Evolutionary conservation across 2,113 vertebrate genomes (phyloP), one percentile per base, ranked within the genome.

Genomic region (Riparia riparia): DNA sequence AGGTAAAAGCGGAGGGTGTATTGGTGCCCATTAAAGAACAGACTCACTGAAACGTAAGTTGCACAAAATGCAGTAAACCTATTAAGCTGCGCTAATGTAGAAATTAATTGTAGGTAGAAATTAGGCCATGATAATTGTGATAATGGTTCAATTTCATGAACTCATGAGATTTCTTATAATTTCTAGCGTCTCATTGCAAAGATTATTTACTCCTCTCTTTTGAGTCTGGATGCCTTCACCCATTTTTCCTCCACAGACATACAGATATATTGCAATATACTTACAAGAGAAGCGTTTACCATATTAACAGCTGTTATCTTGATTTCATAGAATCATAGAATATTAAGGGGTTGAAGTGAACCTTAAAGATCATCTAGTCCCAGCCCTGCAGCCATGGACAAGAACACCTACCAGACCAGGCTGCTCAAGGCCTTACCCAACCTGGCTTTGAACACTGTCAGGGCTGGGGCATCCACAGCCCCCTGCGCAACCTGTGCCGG

Each of bases 271-370:
- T 53, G 51, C 74, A 50, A 16, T 71, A 41, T 45, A 26, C 63
- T 79, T 31, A 72, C 21, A 80, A 28, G 2, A 17, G 63, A 80
- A 86, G 14, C 50, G 37, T 90, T 89, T 49, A 94, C 92, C 95
- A 4, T 60, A 49, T 98, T 97, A 89, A 96, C 87, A 17, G 89
- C 32, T 31, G 61, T 64, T 77, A 72, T 94, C 72, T 97, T 96
- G 82, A 92, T 94, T 94, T 51, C 17, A 24, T 9, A 29, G 1
- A 31, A 56, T 51, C 17, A 24, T 9, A 29, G 1, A 31, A 56
- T 56, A 25, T 64, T 64, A 34, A 49, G 20, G 24, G 20, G 50
- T 34, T 63, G 57, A 47, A 86, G 2, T 28, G 39, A 18, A 53
- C 22, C 14, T 39, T 61, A 24, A 18, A 61, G n/a, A n/a, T 54